These are phyloP conservation scores for Andrena minutula DNA, from an alignment of 2,888 invertebrate species.

Conservation along the genomic window DNA sequence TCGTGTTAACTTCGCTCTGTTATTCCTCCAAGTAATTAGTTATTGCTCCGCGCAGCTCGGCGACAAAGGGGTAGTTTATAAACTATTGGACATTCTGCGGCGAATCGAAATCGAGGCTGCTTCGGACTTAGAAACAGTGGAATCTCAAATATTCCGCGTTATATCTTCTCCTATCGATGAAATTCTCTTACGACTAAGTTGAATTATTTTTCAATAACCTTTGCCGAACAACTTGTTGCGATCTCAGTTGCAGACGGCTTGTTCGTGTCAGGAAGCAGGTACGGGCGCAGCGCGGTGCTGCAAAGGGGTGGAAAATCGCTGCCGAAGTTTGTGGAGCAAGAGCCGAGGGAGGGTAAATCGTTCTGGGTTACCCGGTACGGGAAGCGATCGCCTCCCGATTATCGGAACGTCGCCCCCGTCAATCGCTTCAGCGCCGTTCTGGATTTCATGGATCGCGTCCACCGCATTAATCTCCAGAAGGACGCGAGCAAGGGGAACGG, in stretches of 20 bases:
- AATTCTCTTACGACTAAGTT: background rate
- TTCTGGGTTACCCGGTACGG: conserved; percentile 82
- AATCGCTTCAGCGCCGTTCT: conserved; percentile 68
- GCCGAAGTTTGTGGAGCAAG: conserved; percentile 68
- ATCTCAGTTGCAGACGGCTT: conserved; percentile 34
- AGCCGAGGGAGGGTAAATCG: conserved; percentile 80
- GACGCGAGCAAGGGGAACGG: conserved; percentile 35
- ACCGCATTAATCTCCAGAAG: conserved; percentile 28
- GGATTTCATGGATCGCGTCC: conserved; percentile 69
- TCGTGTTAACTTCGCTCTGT: background rate
- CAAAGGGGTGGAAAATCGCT: conserved; percentile 40
- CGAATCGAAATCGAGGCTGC: background rate
- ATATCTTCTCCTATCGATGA: no score
- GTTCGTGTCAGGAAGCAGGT: conserved; percentile 72
- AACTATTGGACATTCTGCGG: background rate
- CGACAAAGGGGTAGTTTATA: background rate
- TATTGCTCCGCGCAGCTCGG: background rate
- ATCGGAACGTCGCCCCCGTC: conserved; percentile 33
- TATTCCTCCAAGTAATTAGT: background rate
- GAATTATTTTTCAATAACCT: background rate
- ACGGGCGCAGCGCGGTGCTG: conserved; percentile 72
- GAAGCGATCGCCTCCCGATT: conserved; percentile 73
- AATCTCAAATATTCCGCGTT: background rate
- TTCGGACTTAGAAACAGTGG: background rate
- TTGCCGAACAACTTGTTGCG: background rate